These are phyloP conservation scores for Poecilia velifera DNA, from an alignment of 2,797 vertebrate species.

Conservation along the genomic window DNA sequence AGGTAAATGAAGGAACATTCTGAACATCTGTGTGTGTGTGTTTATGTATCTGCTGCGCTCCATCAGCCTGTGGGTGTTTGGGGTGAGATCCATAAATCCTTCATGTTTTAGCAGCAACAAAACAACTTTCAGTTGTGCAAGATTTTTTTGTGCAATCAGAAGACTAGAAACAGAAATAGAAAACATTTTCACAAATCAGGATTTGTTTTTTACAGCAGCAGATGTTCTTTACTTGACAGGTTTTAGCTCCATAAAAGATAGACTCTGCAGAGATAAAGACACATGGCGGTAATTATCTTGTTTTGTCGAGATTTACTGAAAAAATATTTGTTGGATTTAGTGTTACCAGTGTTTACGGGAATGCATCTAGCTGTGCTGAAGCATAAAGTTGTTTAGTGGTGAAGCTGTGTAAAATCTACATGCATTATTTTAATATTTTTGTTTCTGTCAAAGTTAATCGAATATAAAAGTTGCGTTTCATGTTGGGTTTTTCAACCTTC, in stretches of 20 bases:
- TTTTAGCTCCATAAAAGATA: neutral
- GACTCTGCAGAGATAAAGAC: neutral
- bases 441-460: neutral
- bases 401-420: neutral
- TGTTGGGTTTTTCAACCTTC: neutral
- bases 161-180: conserved; percentile 43
- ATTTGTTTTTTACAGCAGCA: conserved; percentile 4
- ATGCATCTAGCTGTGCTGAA: neutral
- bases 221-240: neutral
- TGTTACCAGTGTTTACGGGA: neutral
- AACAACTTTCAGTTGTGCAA: conserved; percentile 58
- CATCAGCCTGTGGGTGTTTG: conserved; percentile 43
- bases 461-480: neutral
- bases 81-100: conserved; percentile 59
- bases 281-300: neutral
- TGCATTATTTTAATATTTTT: neutral
- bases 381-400: neutral
- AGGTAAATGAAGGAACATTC: conserved; percentile 42
- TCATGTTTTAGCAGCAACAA: conserved; percentile 56
- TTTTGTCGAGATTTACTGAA: neutral
- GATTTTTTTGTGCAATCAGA: conserved; percentile 32
- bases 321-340: neutral
- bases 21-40: conserved; percentile 29
- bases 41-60: conserved; percentile 18
- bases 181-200: neutral